A percentile compares a stretch with the other conserved stretches of the same genome.
phyloP scores from a whole-genome alignment of 2,888 invertebrate genomes.

The Nomada ferruginata region DNA sequence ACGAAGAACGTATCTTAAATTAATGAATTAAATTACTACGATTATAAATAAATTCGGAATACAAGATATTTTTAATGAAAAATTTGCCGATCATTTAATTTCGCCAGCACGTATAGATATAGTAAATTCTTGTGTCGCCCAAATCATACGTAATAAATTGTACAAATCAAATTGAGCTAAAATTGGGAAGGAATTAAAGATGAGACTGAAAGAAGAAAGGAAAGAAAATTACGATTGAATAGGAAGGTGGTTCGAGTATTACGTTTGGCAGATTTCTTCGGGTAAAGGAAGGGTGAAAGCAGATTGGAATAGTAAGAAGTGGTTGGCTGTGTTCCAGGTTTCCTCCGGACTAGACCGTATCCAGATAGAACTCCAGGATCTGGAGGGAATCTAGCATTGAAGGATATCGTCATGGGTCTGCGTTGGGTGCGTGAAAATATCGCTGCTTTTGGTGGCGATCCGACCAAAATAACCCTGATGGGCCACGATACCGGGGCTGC shows the following conservation, averaged over 20 bases:
- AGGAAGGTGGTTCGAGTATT: conserved; percentile 19
- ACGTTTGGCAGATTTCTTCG: conserved; percentile 22
- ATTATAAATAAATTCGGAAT: too few relatives aligned
- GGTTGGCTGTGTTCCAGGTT: conserved; percentile 84
- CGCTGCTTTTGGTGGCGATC: conserved; percentile 95
- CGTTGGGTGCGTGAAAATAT: conserved; percentile 94
- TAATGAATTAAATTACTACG: too few relatives aligned
- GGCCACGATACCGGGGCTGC: conserved; percentile 96
- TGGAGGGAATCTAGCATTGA: conserved; percentile 90
- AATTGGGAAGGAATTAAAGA: neutral
- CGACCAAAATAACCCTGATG: conserved; percentile 91
- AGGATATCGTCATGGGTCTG: conserved; percentile 93
- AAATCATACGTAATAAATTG: too few relatives aligned
- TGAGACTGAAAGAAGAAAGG: neutral
- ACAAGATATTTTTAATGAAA: too few relatives aligned
- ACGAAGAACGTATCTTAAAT: too few relatives aligned
- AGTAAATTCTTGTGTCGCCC: too few relatives aligned
- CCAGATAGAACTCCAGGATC: conserved; percentile 83
- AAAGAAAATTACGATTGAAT: conserved; percentile 37
- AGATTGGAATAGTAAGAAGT: conserved; percentile 28
- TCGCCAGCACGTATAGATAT: too few relatives aligned
- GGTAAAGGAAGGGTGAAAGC: neutral
- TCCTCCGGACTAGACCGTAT: conserved; percentile 85
- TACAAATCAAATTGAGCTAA: neutral
- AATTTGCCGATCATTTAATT: too few relatives aligned